Evolutionary conservation across 2,113 vertebrate genomes (phyloP).

Genomic region (Colius striatus): DNA sequence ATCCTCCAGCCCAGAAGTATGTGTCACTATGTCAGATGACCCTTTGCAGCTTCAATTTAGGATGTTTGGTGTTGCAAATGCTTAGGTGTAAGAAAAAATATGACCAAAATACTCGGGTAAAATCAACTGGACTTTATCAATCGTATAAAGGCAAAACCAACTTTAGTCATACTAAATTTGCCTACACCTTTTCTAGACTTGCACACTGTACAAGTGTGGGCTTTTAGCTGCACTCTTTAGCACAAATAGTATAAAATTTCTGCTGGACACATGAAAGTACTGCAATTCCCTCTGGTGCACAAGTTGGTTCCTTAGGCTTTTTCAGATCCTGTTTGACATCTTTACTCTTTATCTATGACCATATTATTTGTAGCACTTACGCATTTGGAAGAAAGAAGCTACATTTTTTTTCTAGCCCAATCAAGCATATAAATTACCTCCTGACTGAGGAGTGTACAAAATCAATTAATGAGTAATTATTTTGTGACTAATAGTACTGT

Average conservation of each 20-base stretch:
- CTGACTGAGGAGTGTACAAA: background rate
- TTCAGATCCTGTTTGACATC: background rate
- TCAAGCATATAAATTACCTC: conserved; percentile 15
- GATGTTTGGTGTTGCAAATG: background rate
- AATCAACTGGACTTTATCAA: background rate
- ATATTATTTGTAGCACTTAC: background rate
- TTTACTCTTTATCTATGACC: background rate
- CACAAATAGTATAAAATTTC: background rate
- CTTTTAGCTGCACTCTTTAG: background rate
- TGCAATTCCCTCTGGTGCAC: background rate
- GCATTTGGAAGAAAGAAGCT: background rate
- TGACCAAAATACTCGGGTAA: background rate
- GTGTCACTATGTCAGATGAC: background rate
- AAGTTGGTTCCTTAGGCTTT: background rate
- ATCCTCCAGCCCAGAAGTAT: background rate
- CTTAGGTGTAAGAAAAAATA: background rate
- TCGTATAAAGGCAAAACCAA: background rate
- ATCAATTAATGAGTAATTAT: conserved; percentile 51
- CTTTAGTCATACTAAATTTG: background rate
- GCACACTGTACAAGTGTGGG: accelerated
- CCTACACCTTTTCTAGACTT: background rate
- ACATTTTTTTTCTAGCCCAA: background rate
- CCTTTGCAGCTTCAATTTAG: background rate
- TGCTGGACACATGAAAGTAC: background rate
- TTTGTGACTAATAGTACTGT: background rate